Evolutionary conservation across 2,113 vertebrate species (phyloP), one percentile per base, ranked within the genome.

Genomic region (Rallus limicola): DNA sequence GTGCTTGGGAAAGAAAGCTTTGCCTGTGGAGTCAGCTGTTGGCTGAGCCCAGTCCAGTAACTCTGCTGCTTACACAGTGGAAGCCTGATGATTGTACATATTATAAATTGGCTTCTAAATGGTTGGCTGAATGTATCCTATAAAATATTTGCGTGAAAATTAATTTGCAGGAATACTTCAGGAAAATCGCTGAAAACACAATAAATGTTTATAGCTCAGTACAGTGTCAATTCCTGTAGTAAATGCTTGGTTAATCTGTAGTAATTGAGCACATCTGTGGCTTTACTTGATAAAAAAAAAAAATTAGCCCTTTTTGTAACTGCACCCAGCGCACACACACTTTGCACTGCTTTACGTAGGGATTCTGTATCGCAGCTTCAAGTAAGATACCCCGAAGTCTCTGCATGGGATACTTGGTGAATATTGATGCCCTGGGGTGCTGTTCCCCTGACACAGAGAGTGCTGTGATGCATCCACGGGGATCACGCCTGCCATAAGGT

Each of bases 161-260:
- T 72, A 26, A 63, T 86, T 84, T 77, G 33, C 64, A 64, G 80
- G 42, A 88, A 84, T 75, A 40, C 69, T 78, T 92, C 15, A 3
- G 69, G 44, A 90, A 92, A 92, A 78, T 56, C 88, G 82, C 60
- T 84, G 80, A 79, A 83, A 94, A 58, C 28, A 52, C 62, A n/a
- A 6, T 29, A 86, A 50, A 75, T 56, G 60, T 88, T 74, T 83
- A 60, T 88, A 2, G 3, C 56, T 87, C 20, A 9, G 60, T 74
- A 14, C 52, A 56, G 52, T 64, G 56, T 83, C 52, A 52, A 46
- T 48, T 94, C 65, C 62, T 92, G 58, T 74, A 76, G 78, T 58
- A 93, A 93, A 36, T 64, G 34, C 71, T 70, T 65, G 69, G 63
- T 72, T 96, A 63, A 82, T 80, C 82, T 85, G 38, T 88, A 90